phyloP scores from a whole-genome alignment of 2,888 invertebrate genomes.

The Eupithecia subfuscata region DNA sequence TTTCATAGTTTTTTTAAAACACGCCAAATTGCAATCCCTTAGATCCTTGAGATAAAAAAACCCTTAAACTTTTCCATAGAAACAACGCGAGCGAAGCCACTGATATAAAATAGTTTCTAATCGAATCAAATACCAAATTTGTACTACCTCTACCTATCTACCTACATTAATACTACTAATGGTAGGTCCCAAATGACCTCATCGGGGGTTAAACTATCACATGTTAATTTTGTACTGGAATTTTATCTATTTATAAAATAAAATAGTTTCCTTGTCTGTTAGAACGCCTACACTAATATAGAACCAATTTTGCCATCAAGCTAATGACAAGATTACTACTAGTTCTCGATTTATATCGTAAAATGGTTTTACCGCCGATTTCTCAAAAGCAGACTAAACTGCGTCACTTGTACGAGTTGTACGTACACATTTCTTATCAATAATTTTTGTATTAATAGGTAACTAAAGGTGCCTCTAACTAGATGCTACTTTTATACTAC shows the following conservation, averaged over 20 bases:
- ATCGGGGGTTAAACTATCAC: background rate
- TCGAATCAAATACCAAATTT: background rate
- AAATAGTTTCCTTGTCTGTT: slow-evolving; percentile 20
- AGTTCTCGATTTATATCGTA: background rate
- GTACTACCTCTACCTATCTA: background rate
- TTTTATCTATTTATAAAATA: slow-evolving; percentile 11
- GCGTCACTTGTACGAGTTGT: background rate
- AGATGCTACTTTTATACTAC: too few species aligned
- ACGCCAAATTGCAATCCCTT: too few species aligned
- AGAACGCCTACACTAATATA: slow-evolving; percentile 34
- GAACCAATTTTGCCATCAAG: slow-evolving; percentile 41
- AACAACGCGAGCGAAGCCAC: background rate
- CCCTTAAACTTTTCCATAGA: background rate
- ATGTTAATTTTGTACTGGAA: background rate
- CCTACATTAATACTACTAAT: background rate
- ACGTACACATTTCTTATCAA: too few species aligned
- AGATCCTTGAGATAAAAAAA: too few species aligned
- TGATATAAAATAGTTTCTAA: background rate
- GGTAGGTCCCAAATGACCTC: background rate
- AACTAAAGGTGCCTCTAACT: too few species aligned
- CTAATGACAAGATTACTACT: slow-evolving; percentile 30
- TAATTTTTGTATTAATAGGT: too few species aligned
- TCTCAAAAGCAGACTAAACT: too few species aligned
- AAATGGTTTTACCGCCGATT: too few species aligned
- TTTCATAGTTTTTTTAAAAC: too few species aligned